phyloP scores from a whole-genome alignment of 1,140 invertebrate genomes.

The Scaptomyza pallida region DNA sequence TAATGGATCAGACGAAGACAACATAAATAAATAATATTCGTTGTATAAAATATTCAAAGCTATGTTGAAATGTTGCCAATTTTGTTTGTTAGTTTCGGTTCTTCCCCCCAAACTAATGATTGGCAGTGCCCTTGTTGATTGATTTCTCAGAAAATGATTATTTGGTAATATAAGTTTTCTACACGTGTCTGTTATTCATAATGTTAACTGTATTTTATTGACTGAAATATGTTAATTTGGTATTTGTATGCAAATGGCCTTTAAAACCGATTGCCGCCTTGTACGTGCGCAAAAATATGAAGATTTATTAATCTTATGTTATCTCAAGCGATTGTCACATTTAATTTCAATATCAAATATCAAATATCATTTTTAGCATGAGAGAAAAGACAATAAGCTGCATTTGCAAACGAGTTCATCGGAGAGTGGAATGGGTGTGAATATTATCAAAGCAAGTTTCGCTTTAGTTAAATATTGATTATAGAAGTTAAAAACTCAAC shows the following conservation, averaged over 20 bases:
- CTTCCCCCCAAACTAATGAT: not conserved
- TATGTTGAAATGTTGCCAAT: not conserved
- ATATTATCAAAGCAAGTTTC: conserved; percentile 12
- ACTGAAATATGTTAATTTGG: conserved; percentile 17
- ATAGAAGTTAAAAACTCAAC: not conserved
- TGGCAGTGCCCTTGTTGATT: not conserved
- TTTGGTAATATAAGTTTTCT: conserved; percentile 15
- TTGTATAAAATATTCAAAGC: not conserved
- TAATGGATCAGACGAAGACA: conserved; percentile 18
- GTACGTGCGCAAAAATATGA: too few species aligned
- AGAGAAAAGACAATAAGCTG: conserved; percentile 10
- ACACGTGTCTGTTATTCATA: not conserved
- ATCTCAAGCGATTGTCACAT: conserved; percentile 46
- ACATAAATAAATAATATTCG: conserved; percentile 12
- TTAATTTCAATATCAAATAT: conserved; percentile 34
- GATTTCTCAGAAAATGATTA: not conserved
- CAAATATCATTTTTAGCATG: too few species aligned
- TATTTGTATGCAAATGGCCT: not conserved
- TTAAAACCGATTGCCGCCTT: not conserved
- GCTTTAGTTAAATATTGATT: conserved; percentile 33
- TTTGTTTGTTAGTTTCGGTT: conserved; percentile 18
- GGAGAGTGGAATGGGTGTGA: conserved; percentile 6
- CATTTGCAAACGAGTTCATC: conserved; percentile 15
- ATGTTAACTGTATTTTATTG: conserved; percentile 1
- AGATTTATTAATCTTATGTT: conserved; percentile 31